A percentile compares a stretch with the other conserved stretches of the same genome.
These are phyloP conservation scores for Crossocerus cetratus DNA, from an alignment of 2,888 invertebrate genomes.

Conservation along the genomic window DNA sequence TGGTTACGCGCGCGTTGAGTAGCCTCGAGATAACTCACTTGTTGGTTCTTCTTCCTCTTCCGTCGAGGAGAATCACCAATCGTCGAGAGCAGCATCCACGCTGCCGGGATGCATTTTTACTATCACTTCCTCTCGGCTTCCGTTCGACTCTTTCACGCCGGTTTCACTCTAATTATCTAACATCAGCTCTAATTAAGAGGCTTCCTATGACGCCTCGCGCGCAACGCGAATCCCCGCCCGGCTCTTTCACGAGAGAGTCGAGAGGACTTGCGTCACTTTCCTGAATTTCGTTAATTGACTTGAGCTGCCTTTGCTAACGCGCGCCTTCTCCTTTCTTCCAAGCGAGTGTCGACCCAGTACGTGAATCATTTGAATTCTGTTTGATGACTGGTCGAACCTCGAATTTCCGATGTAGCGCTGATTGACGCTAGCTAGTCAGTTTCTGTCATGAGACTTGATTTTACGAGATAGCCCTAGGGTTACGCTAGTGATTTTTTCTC, in stretches of 20 bases:
- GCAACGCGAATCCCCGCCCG: not conserved
- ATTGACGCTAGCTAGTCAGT: slow-evolving; percentile 17
- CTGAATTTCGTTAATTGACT: not conserved
- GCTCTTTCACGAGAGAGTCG: not conserved
- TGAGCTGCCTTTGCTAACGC: not conserved
- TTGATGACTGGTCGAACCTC: slow-evolving; percentile 22
- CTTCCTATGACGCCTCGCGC: not conserved
- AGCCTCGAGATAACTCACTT: too few relatives aligned
- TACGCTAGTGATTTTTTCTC: too few relatives aligned
- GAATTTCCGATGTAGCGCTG: slow-evolving; percentile 12
- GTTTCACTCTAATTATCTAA: too few relatives aligned
- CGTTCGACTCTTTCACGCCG: slow-evolving; percentile 27
- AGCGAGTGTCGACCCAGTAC: slow-evolving; percentile 27
- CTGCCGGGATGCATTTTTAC: slow-evolving; percentile 45
- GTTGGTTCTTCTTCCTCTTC: too few relatives aligned
- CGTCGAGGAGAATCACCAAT: too few relatives aligned
- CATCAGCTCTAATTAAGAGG: too few relatives aligned
- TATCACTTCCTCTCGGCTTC: slow-evolving; percentile 44
- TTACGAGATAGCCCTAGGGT: too few relatives aligned
- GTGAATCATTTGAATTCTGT: slow-evolving; percentile 28
- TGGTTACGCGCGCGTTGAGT: too few relatives aligned
- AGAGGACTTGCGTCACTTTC: not conserved
- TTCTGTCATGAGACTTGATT: too few relatives aligned
- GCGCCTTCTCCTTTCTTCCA: slow-evolving; percentile 25
- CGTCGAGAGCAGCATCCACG: too few relatives aligned